Base-by-base conservation (phyloP, 2,113 vertebrate genomes). In the Entelurus aequoreus region DNA sequence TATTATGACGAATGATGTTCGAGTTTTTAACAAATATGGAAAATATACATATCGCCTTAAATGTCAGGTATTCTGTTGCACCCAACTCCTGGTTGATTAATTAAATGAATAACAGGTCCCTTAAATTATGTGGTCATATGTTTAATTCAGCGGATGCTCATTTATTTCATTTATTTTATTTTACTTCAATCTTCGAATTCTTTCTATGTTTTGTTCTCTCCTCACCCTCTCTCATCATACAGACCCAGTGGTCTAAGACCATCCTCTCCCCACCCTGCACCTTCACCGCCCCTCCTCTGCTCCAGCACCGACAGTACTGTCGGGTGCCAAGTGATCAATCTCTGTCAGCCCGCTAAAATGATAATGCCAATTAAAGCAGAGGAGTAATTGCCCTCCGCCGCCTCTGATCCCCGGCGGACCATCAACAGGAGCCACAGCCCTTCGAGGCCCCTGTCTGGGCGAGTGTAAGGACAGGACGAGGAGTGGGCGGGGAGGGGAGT, bases 281-380 rank as follows among this genome's bases (percentile, higher is more conserved):
- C 49, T 35, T 10, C 37, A 56, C 53, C 28, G 28, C 28, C 63
- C 10, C 37, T 10, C 11, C 49, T 60, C 40, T 3, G 28, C 36
- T 65, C 52, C 61, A 40, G 48, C 44, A 55, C 69, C 67, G 35
- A 82, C 77, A 82, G 74, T 80, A 79, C 28, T 28, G 85, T 77
- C n/a, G 59, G 62, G 62, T 75, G 76, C 77, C 28, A 53, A 84
- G 92, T 77, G 88, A 94, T 94, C 91, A 91, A 92, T 94, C 94
- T 95, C 88, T 95, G 94, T 94, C 94, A 94, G 88, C 86, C 88
- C 50, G 80, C 89, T 94, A 93, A 95, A 93, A 94, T 94, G 91
- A 94, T 94, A 93, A 94, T 90, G 92, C 91, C 93, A 95, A 94
- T 94, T 94, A 94, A 94, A 94, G 89, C 88, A 84, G 88, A 90